phyloP scores from a whole-genome alignment of 2,888 invertebrate species.

The Drosophila austrosaltans region DNA sequence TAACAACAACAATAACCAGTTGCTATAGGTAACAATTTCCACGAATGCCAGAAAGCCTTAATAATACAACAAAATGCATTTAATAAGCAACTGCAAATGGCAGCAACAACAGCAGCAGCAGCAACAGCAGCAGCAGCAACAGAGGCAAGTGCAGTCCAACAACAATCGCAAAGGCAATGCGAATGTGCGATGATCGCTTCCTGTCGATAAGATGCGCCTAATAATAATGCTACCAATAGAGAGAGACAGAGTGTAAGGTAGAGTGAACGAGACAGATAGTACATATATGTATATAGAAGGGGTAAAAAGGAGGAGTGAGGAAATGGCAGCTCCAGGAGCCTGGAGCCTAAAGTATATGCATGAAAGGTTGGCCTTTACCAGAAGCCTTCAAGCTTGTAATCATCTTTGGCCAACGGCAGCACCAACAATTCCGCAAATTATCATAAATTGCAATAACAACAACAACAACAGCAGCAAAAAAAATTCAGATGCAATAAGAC shows the following conservation, averaged over 20 bases:
- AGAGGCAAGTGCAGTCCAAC: slow-evolving; percentile 29
- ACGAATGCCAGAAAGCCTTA: slow-evolving; percentile 67
- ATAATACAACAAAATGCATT: slow-evolving; percentile 74
- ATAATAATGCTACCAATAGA: slow-evolving; percentile 62
- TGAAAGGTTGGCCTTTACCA: slow-evolving; percentile 26
- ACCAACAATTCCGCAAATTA: slow-evolving; percentile 60
- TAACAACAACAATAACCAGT: slow-evolving; percentile 45
- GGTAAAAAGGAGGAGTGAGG: slow-evolving; percentile 15
- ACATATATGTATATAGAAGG: no score
- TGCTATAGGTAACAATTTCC: slow-evolving; percentile 68
- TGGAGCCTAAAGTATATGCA: slow-evolving; percentile 27
- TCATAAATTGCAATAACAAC: slow-evolving; percentile 65
- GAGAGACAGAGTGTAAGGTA: background rate
- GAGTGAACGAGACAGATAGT: no score
- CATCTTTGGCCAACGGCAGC: slow-evolving; percentile 58
- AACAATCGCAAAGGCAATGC: slow-evolving; percentile 54
- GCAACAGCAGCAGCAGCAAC: slow-evolving; percentile 29
- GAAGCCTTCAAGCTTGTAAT: slow-evolving; percentile 44
- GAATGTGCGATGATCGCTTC: slow-evolving; percentile 76
- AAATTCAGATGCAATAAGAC: background rate
- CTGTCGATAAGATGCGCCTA: slow-evolving; percentile 75
- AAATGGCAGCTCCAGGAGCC: slow-evolving; percentile 27
- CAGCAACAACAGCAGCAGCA: slow-evolving; percentile 38
- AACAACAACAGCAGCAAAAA: slow-evolving; percentile 31
- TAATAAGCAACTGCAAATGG: slow-evolving; percentile 74